Conservation (phyloP, 2,797 vertebrate genomes). For the Cryptoblepharus egeriae region DNA sequence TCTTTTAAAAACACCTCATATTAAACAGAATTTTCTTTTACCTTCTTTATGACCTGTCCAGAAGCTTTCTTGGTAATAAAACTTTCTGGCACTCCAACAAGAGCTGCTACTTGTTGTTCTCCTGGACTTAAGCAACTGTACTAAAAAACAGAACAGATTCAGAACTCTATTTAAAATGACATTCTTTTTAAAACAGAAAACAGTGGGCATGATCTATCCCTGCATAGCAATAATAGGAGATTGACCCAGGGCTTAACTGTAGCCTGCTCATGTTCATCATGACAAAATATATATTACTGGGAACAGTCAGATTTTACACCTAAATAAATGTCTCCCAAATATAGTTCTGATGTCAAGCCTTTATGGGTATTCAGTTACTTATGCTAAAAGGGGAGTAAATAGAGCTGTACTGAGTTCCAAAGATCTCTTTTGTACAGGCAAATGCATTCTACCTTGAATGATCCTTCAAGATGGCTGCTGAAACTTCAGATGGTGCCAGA, state of each 20-base stretch:
- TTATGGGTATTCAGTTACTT: no score
- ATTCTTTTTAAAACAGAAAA: background rate
- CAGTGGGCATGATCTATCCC: background rate
- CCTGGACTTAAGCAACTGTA: constrained; percentile 85
- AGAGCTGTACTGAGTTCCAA: no score
- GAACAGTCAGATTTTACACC: background rate
- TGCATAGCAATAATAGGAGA: no score
- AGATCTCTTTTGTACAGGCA: no score
- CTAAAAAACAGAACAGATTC: constrained; percentile 70
- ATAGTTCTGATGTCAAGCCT: no score
- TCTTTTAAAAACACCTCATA: background rate
- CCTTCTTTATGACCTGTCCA: constrained; percentile 91
- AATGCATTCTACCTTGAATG: no score
- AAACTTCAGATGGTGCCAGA: background rate
- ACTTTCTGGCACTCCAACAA: constrained; percentile 90
- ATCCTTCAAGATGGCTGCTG: background rate
- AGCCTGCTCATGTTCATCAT: background rate
- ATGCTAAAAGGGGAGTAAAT: no score
- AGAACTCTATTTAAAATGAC: background rate
- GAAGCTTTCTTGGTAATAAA: constrained; percentile 90
- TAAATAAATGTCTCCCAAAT: no score
- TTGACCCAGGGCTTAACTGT: no score
- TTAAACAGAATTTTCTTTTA: constrained; percentile 57
- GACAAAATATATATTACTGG: background rate
- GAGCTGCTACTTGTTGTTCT: constrained; percentile 87